phyloP scores from a whole-genome alignment of 2,888 invertebrate genomes.

The Lithophane ornitopus region DNA sequence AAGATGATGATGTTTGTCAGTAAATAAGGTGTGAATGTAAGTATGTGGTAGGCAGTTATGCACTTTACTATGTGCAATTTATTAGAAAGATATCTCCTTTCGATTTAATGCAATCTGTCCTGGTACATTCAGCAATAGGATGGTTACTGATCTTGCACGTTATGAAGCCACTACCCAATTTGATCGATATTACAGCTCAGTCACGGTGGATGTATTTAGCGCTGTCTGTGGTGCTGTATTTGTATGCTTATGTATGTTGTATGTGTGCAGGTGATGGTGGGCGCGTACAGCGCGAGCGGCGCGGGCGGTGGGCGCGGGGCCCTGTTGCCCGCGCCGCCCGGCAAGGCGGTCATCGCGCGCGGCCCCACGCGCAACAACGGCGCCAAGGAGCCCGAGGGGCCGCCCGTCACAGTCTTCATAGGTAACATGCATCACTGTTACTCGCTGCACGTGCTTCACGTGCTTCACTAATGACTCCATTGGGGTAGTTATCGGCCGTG shows the following conservation, averaged over 20 bases:
- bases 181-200: not conserved
- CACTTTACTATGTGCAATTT: not conserved
- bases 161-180: not conserved
- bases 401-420: conserved; percentile 99
- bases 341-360: conserved; percentile 79
- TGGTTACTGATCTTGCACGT: conserved; percentile 1
- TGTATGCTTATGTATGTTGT: not conserved
- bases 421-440: conserved; percentile 88
- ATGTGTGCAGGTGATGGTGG: conserved; percentile 83
- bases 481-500: not conserved
- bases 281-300: conserved; percentile 77
- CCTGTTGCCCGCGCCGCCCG: conserved; percentile 63
- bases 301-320: conserved; percentile 70
- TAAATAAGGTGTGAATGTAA: not conserved
- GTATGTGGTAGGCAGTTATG: no score
- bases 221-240: not conserved
- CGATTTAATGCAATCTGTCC: not conserved
- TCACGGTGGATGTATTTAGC: not conserved
- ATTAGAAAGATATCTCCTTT: not conserved
- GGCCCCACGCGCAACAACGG: conserved; percentile 82
- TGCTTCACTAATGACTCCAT: not conserved
- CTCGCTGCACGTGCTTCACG: not conserved
- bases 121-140: not conserved
- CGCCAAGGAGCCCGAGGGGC: conserved; percentile 91
- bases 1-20: not conserved